Conservation (phyloP, 2,113 vertebrate genomes). For the Indicator indicator region DNA sequence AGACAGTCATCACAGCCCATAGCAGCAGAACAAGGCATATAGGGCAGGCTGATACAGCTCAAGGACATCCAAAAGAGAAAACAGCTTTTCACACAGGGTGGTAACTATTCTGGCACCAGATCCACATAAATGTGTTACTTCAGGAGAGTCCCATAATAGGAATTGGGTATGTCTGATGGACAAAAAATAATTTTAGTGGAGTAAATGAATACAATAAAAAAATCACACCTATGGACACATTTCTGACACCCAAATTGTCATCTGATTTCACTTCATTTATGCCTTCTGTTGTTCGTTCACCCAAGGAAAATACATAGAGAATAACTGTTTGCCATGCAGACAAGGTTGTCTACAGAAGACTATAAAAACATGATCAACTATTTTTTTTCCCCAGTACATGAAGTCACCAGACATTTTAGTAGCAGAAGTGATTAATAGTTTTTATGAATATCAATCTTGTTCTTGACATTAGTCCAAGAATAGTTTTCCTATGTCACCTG, state of each 20-base stretch:
- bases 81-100: neutral
- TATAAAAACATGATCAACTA: neutral
- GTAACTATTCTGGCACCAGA: neutral
- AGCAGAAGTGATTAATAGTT: neutral
- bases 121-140: neutral
- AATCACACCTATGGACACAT: neutral
- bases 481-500: neutral
- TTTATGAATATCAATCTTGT: neutral
- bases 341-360: neutral
- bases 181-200: neutral
- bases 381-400: neutral
- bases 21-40: neutral
- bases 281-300: neutral
- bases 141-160: neutral
- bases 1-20: neutral
- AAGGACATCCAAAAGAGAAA: neutral
- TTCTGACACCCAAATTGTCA: neutral
- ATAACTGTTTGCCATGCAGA: neutral
- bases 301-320: neutral
- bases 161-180: neutral
- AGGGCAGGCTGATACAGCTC: neutral
- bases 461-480: neutral
- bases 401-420: neutral
- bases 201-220: neutral
- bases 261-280: neutral